Base-by-base conservation (phyloP, 1,140 invertebrate species). In the Dendrolimus punctatus region DNA sequence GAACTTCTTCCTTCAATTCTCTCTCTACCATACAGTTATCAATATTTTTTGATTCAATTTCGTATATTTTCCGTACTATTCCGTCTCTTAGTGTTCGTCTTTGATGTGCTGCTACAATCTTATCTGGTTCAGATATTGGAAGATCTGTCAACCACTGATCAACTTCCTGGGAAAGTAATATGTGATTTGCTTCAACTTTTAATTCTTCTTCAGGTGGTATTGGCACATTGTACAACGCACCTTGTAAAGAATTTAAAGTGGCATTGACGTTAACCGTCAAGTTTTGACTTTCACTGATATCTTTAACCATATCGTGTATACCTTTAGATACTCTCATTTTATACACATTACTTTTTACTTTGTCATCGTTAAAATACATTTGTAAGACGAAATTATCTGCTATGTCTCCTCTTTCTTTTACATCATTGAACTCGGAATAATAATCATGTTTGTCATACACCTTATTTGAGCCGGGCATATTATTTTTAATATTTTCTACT, bases 71-170 rank as follows among this genome's bases (percentile, higher is more conserved):
- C 51, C 71, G 70, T 5, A 63, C 57, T 47, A 82, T 57, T 23
- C 55, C 36, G 45, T 77, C 65, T 52, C 58, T 63, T 44, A 68
- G 45, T 49, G 58, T 66, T 43, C 53, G 66, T 52, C 58, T 70
- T 10, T 69, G 49, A 39, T 66, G 51, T 40, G 58, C 46, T 8
- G 73, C 66, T n/a, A 51, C 46, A 37, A 45, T 37, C n/a, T 67
- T 49, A 7, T 63, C 52, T 51, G 64, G 62, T 51, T 49, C 9
- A 40, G 57, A 8, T 6, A 74, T 6, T 3, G 72, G 76, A 39
- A 79, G 58, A 55, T 79, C 64, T 40, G 52, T 57, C 41, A 76
- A 68, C 80, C 80, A 83, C n/a, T 76, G 55, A 23, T 76, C 74
- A 23, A 83, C 59, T 62, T 80, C 77, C 5, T 66, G 48, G 3